A percentile compares a stretch with the other conserved stretches of the same genome.
Evolutionary conservation across 2,888 invertebrate genomes (phyloP).

Genomic region (Philaethria dido): DNA sequence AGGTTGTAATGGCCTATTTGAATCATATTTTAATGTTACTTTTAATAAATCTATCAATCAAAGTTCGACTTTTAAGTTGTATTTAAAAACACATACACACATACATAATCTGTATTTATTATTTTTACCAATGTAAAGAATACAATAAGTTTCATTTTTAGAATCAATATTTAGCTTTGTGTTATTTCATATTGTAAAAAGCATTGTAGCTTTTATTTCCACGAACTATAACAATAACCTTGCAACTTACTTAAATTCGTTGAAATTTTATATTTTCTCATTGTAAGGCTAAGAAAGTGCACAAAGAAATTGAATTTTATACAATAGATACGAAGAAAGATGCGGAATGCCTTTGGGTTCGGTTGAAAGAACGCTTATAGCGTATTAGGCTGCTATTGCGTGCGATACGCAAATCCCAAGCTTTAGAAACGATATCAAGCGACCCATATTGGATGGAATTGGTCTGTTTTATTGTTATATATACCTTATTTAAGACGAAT

Average conservation of each 20-base stretch:
- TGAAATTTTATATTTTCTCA: constrained; percentile 5
- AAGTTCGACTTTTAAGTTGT: no score
- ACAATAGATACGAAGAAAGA: constrained; percentile 72
- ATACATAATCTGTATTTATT: no score
- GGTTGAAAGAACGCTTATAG: constrained; percentile 71
- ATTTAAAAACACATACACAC: no score
- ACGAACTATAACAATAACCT: constrained; percentile 3
- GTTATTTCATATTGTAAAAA: background rate
- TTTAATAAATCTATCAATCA: no score
- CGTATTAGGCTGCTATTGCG: constrained; percentile 73
- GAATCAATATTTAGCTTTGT: background rate
- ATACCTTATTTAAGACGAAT: background rate
- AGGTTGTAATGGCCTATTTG: no score
- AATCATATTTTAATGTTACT: no score
- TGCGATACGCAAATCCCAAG: constrained; percentile 68
- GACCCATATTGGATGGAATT: constrained; percentile 42
- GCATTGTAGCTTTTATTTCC: background rate
- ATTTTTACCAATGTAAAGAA: background rate
- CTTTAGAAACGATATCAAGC: constrained; percentile 58
- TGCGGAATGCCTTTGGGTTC: constrained; percentile 62
- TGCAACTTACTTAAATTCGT: background rate
- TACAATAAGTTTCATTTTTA: background rate
- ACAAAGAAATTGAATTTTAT: constrained; percentile 74
- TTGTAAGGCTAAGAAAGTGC: constrained; percentile 44
- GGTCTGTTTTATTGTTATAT: constrained; percentile 23